These are phyloP conservation scores for Tenthredo notha DNA, from an alignment of 2,888 invertebrate species.

Conservation along the genomic window DNA sequence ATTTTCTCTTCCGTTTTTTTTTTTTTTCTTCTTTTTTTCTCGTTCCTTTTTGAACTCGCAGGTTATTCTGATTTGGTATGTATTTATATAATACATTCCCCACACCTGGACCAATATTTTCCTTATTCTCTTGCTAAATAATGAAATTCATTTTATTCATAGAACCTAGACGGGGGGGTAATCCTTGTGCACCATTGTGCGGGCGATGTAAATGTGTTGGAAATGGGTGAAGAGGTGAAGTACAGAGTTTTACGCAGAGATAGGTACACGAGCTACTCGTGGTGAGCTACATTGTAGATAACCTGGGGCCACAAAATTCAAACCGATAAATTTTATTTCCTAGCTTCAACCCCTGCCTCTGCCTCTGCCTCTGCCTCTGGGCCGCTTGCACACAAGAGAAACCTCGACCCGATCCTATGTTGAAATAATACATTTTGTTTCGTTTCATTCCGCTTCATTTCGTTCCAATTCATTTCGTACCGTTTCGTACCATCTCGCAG, in stretches of 20 bases:
- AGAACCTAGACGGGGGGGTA: neutral
- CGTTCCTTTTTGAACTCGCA: no score
- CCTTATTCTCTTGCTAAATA: neutral
- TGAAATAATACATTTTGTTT: conserved; percentile 37
- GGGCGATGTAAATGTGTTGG: neutral
- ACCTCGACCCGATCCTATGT: neutral
- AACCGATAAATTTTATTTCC: conserved; percentile 48
- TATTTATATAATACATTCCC: no score
- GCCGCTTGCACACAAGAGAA: neutral
- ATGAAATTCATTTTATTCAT: neutral
- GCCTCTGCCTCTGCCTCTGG: neutral
- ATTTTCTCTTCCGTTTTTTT: neutral
- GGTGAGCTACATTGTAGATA: conserved; percentile 18
- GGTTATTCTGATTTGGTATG: no score
- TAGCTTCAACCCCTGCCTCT: neutral
- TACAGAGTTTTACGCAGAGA: conserved; percentile 3
- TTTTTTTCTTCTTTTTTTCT: no score
- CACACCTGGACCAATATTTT: neutral
- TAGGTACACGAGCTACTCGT: conserved; percentile 7
- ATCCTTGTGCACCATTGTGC: neutral
- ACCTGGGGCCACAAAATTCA: conserved; percentile 46
- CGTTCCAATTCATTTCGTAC: conserved; percentile 26
- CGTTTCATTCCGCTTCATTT: conserved; percentile 20
- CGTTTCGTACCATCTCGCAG: conserved; percentile 20
- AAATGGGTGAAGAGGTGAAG: neutral